phyloP scores from a whole-genome alignment of 2,797 vertebrate species.

The Echiichthys vipera region DNA sequence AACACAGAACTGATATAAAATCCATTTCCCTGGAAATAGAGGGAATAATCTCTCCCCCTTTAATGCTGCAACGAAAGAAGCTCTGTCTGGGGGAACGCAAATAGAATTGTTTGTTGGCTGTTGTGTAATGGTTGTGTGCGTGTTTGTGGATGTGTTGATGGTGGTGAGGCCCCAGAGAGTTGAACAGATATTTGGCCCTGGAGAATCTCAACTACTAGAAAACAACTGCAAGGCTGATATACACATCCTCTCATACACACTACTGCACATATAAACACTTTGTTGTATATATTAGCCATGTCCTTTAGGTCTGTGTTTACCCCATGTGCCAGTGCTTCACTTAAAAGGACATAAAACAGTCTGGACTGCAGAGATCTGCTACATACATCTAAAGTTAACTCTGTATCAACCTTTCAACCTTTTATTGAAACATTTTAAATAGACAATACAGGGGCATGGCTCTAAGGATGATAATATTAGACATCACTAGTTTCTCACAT shows the following conservation, averaged over 20 bases:
- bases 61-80: constrained; percentile 60
- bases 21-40: constrained; percentile 78
- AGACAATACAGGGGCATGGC: neutral
- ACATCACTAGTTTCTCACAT: too few species aligned
- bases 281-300: constrained; percentile 31
- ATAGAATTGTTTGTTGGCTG: constrained; percentile 63
- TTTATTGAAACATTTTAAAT: neutral
- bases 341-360: constrained; percentile 19
- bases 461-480: neutral
- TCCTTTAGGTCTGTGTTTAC: constrained; percentile 33
- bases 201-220: constrained; percentile 25
- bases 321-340: constrained; percentile 4
- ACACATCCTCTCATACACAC: constrained; percentile 7
- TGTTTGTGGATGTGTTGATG: constrained; percentile 12
- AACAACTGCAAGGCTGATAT: constrained; percentile 14
- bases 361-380: neutral
- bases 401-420: neutral
- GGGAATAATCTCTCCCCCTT: constrained; percentile 70
- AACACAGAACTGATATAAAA: constrained; percentile 81
- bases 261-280: neutral
- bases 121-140: constrained; percentile 33
- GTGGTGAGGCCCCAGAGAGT: constrained; percentile 21
- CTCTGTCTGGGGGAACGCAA: constrained; percentile 56
- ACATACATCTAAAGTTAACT: constrained; percentile 20
- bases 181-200: constrained; percentile 46